These are phyloP conservation scores for Ceuthmochares aereus DNA, from an alignment of 2,113 vertebrate species.

Conservation along the genomic window DNA sequence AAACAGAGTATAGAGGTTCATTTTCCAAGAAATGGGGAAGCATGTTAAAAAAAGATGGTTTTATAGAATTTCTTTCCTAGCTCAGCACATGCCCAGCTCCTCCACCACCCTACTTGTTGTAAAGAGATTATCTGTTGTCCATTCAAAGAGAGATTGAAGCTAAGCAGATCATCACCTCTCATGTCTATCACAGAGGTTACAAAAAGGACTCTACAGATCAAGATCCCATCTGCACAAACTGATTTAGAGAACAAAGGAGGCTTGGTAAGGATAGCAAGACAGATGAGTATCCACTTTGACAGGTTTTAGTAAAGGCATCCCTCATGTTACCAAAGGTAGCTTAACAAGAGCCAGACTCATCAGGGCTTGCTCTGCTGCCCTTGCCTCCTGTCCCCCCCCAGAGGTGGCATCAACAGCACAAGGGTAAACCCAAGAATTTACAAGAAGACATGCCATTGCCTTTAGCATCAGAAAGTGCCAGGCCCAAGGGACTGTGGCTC, in stretches of 20 bases:
- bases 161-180: slow-evolving; percentile 85
- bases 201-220: slow-evolving; percentile 53
- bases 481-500: neutral
- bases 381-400: neutral
- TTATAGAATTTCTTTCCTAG: neutral
- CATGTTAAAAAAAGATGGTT: neutral
- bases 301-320: neutral
- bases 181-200: slow-evolving; percentile 63
- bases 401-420: neutral
- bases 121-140: slow-evolving; percentile 83
- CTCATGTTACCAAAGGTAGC: neutral
- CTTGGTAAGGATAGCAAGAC: neutral
- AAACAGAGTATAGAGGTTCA: neutral
- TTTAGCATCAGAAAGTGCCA: neutral
- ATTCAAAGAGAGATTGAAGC: slow-evolving; percentile 82
- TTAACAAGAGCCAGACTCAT: neutral
- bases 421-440: neutral
- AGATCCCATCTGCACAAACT: neutral
- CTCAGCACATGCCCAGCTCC: neutral
- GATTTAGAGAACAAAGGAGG: neutral
- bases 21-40: neutral
- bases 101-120: slow-evolving; percentile 76
- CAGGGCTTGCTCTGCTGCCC: neutral
- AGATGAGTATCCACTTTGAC: neutral
- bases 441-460: neutral